phyloP scores from a whole-genome alignment of 2,113 vertebrate species.

The Salvelinus fontinalis region DNA sequence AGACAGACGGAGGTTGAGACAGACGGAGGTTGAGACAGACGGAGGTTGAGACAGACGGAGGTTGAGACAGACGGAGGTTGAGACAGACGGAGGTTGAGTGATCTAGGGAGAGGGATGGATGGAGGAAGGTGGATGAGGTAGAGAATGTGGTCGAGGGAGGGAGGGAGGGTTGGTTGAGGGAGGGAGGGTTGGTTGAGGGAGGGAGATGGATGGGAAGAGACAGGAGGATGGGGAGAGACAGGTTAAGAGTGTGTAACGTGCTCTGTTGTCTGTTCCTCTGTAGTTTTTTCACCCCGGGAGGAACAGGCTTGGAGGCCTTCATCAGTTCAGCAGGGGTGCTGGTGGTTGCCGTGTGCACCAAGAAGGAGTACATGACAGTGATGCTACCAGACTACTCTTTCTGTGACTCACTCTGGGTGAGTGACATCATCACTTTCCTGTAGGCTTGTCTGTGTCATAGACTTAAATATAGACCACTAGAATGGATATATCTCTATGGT shows the following conservation, averaged over 20 bases:
- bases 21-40: neutral
- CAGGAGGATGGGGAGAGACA: neutral
- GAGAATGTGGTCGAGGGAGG: constrained; percentile 85
- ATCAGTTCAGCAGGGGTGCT: constrained; percentile 85
- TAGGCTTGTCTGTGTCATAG: neutral
- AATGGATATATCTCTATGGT: no score
- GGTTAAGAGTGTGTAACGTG: neutral
- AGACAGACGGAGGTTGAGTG: neutral
- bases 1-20: constrained; percentile 16
- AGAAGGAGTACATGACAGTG: constrained; percentile 96
- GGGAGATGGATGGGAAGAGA: no score
- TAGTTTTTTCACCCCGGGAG: constrained; percentile 92
- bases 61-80: constrained; percentile 48
- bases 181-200: neutral
- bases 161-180: neutral
- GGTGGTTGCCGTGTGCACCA: constrained; percentile 95
- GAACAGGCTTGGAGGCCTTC: constrained; percentile 96
- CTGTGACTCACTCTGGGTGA: constrained; percentile 97
- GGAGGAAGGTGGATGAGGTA: neutral
- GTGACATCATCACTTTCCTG: constrained; percentile 23
- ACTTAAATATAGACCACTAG: no score
- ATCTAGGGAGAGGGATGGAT: neutral
- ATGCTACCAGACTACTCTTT: constrained; percentile 94
- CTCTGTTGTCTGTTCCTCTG: neutral
- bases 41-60: constrained; percentile 52